Evolutionary conservation across 2,113 vertebrate genomes (phyloP).

Genomic region (Acrocephalus arundinaceus): DNA sequence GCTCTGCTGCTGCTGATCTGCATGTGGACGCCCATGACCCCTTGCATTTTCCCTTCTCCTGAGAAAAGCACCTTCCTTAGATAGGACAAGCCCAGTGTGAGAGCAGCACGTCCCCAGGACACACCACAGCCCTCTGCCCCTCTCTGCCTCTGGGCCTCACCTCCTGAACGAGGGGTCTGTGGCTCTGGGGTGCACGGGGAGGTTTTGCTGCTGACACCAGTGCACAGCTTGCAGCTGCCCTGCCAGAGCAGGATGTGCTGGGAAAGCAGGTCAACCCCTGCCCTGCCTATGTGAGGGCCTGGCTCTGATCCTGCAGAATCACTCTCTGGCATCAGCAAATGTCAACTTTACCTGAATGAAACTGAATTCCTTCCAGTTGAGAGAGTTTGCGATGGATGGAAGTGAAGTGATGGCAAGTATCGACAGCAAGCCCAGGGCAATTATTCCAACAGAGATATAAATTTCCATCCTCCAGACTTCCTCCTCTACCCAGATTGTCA

Average conservation of each 20-base stretch:
- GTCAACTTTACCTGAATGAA: conserved; percentile 87
- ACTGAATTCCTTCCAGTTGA: conserved; percentile 97
- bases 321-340: background rate
- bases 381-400: conserved; percentile 86
- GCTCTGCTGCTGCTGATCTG: background rate
- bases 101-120: background rate
- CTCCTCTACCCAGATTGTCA: conserved; percentile 83
- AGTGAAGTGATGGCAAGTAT: conserved; percentile 92
- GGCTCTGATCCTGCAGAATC: background rate
- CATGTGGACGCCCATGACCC: background rate
- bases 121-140: background rate
- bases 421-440: conserved; percentile 89
- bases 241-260: background rate
- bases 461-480: conserved; percentile 96
- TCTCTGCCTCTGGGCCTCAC: background rate
- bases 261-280: background rate
- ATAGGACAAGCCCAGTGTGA: background rate
- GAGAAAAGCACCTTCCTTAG: background rate
- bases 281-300: background rate
- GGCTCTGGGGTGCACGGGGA: rapidly evolving
- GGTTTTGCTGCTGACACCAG: background rate
- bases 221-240: background rate
- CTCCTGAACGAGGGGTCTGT: rapidly evolving
- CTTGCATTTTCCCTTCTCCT: background rate
- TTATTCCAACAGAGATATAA: conserved; percentile 89